A percentile compares a stretch with the other conserved stretches of the same genome.
phyloP scores from a whole-genome alignment of 2,797 vertebrate genomes.

The Hemitrygon akajei region DNA sequence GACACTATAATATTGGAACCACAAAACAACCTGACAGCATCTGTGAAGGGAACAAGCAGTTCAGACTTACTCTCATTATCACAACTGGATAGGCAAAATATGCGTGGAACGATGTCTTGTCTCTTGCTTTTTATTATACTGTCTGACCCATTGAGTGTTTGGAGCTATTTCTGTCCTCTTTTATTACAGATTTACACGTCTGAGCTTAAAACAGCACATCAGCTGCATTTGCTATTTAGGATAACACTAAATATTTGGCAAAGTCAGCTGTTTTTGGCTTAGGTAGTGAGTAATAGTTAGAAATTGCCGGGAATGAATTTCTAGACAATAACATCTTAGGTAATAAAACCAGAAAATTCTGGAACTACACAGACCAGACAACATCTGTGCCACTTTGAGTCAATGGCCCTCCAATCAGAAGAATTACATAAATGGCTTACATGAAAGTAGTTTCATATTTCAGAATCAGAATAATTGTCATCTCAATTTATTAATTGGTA shows the following conservation, averaged over 20 bases:
- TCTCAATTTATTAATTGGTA: too few species aligned
- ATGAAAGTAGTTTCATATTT: background rate
- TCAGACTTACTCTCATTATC: background rate
- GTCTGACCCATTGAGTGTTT: background rate
- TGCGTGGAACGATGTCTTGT: background rate
- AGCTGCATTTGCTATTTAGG: background rate
- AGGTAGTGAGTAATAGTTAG: background rate
- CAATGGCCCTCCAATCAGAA: background rate
- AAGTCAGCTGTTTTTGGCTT: background rate
- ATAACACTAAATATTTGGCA: background rate
- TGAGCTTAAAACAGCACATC: background rate
- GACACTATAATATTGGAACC: background rate
- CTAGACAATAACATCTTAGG: too few species aligned
- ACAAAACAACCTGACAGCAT: background rate
- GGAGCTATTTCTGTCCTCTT: background rate
- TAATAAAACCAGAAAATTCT: too few species aligned
- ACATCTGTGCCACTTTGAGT: too few species aligned
- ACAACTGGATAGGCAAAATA: background rate
- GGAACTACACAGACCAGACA: too few species aligned
- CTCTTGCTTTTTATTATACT: background rate
- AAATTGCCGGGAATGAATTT: background rate
- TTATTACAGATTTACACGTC: background rate
- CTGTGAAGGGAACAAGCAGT: background rate
- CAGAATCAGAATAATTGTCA: too few species aligned
- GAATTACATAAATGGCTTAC: background rate